These are phyloP conservation scores for Esox niger DNA, from an alignment of 2,113 vertebrate genomes.

Conservation along the genomic window DNA sequence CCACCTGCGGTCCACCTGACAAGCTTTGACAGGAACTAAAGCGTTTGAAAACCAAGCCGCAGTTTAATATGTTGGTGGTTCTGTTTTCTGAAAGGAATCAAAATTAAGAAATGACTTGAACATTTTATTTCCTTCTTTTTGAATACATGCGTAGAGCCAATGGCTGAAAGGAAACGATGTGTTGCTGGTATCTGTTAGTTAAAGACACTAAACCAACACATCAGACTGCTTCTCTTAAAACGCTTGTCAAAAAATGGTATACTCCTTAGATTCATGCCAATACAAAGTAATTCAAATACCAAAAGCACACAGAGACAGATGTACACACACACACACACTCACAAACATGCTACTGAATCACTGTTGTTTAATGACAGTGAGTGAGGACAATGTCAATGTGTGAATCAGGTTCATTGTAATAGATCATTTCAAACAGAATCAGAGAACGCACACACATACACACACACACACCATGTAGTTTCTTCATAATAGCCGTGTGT, in stretches of 20 bases:
- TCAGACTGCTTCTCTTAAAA: neutral
- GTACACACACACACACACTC: slow-evolving; percentile 12
- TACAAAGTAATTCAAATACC: neutral
- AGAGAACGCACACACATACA: slow-evolving; percentile 17
- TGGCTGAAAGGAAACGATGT: no score
- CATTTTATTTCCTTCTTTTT: no score
- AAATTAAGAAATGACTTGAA: neutral
- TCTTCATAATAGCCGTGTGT: slow-evolving; percentile 70
- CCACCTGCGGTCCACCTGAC: neutral
- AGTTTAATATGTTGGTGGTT: no score
- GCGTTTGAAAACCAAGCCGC: neutral
- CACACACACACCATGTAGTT: slow-evolving; percentile 51
- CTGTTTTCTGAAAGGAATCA: neutral
- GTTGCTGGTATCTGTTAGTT: neutral
- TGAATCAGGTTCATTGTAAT: no score
- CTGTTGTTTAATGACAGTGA: slow-evolving; percentile 1
- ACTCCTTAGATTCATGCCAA: neutral
- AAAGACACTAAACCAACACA: neutral
- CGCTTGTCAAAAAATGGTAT: neutral
- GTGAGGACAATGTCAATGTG: neutral
- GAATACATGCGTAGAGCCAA: no score
- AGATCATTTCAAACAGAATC: no score
- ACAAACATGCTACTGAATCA: slow-evolving; percentile 7
- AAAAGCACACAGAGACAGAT: neutral
- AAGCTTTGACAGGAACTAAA: neutral